phyloP scores from a whole-genome alignment of 2,113 vertebrate species.

The Nothoprocta perdicaria region DNA sequence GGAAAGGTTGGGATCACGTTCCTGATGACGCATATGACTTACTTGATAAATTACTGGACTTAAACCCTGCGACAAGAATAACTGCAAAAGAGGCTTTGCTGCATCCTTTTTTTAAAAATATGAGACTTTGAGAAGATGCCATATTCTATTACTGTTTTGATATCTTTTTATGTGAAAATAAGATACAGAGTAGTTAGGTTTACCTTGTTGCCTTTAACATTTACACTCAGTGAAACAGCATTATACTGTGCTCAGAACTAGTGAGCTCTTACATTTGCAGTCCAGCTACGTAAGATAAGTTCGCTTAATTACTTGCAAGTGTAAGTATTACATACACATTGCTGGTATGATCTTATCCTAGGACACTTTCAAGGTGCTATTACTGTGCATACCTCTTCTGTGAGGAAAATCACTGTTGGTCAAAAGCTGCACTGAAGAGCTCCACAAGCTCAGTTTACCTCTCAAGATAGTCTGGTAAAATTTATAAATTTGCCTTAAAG shows the following conservation, averaged over 20 bases:
- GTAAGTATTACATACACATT: neutral
- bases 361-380: neutral
- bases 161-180: neutral
- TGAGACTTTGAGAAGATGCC: conserved; percentile 56
- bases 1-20: conserved; percentile 86
- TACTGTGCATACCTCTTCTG: conserved; percentile 7
- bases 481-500: conserved; percentile 25
- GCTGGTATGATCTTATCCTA: neutral
- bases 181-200: neutral
- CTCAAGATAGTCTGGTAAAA: neutral
- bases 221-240: neutral
- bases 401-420: conserved; percentile 17
- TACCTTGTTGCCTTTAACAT: neutral
- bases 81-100: conserved; percentile 86
- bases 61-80: conserved; percentile 93
- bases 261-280: conserved; percentile 3
- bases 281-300: neutral
- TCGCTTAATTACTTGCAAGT: neutral
- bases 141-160: neutral
- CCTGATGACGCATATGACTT: conserved; percentile 91
- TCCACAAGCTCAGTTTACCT: neutral
- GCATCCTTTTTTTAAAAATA: conserved; percentile 88
- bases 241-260: conserved; percentile 24
- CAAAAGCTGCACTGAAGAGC: neutral
- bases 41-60: conserved; percentile 92